Conservation (phyloP, 2,797 vertebrate genomes). For the Anguilla anguilla region DNA sequence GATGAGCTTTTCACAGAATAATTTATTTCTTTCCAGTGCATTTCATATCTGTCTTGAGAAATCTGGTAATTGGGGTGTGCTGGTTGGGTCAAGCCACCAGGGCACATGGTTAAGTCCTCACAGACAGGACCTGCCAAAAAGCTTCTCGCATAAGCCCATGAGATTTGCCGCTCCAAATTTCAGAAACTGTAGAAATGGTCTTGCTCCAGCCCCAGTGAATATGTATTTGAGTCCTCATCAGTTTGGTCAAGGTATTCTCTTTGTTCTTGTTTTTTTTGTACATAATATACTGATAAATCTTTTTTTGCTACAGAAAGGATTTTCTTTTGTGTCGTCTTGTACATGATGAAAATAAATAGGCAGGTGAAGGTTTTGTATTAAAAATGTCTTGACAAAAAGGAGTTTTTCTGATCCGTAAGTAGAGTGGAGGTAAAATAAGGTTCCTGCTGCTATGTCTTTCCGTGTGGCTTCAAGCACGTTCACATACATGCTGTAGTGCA, state of each 20-base stretch:
- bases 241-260: not conserved
- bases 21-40: not conserved
- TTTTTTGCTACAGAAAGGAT: not conserved
- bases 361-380: not conserved
- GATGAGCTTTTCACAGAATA: not conserved
- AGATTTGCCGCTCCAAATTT: not conserved
- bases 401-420: not conserved
- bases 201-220: not conserved
- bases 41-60: slow-evolving; percentile 4
- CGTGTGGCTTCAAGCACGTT: not conserved
- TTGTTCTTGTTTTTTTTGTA: not conserved
- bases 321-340: not conserved
- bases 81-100: not conserved
- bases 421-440: not conserved
- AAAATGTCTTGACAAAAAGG: not conserved
- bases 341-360: not conserved
- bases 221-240: not conserved
- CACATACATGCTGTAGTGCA: not conserved
- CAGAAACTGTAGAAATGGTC: not conserved
- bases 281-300: not conserved
- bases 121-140: slow-evolving; percentile 11
- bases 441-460: not conserved
- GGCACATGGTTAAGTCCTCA: not conserved
- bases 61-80: not conserved
- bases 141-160: not conserved